phyloP scores from a whole-genome alignment of 2,888 invertebrate genomes.

The Eupithecia subumbrata region DNA sequence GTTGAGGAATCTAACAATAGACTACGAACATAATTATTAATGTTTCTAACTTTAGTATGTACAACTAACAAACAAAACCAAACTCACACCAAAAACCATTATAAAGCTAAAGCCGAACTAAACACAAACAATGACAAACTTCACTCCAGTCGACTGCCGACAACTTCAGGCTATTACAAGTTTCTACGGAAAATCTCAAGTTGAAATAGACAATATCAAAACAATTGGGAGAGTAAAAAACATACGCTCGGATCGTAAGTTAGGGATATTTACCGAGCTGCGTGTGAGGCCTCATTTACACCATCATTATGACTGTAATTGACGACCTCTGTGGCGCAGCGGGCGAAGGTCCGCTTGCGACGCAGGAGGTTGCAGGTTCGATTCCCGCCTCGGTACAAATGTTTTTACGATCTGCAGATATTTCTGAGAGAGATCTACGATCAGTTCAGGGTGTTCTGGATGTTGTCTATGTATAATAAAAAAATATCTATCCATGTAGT shows the following conservation, averaged over 20 bases:
- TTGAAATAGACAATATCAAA: constrained; percentile 23
- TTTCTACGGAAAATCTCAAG: constrained; percentile 22
- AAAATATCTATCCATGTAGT: too few relatives aligned
- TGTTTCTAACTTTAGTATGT: constrained; percentile 1
- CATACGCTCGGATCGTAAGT: constrained; percentile 1
- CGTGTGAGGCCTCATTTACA: constrained; percentile 4
- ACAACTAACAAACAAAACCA: constrained; percentile 9
- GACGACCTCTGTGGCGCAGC: too few relatives aligned
- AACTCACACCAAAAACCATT: constrained; percentile 16
- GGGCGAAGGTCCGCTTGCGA: too few relatives aligned
- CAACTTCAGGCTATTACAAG: constrained; percentile 25
- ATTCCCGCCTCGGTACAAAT: too few relatives aligned
- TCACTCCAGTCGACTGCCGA: background rate
- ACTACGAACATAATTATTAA: background rate
- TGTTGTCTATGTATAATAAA: too few relatives aligned
- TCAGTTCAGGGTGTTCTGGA: too few relatives aligned
- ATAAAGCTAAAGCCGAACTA: background rate
- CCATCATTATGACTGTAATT: background rate
- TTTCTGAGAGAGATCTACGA: too few relatives aligned
- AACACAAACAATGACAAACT: constrained; percentile 18
- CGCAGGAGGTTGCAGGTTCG: too few relatives aligned
- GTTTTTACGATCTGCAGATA: too few relatives aligned
- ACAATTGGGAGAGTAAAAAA: constrained; percentile 15
- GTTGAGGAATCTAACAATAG: too few relatives aligned
- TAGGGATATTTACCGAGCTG: constrained; percentile 7